Percentiles rank a stretch among this genome's conserved stretches.
Evolutionary conservation across 2,797 vertebrate genomes (phyloP).

Genomic region (Amblyraja radiata): DNA sequence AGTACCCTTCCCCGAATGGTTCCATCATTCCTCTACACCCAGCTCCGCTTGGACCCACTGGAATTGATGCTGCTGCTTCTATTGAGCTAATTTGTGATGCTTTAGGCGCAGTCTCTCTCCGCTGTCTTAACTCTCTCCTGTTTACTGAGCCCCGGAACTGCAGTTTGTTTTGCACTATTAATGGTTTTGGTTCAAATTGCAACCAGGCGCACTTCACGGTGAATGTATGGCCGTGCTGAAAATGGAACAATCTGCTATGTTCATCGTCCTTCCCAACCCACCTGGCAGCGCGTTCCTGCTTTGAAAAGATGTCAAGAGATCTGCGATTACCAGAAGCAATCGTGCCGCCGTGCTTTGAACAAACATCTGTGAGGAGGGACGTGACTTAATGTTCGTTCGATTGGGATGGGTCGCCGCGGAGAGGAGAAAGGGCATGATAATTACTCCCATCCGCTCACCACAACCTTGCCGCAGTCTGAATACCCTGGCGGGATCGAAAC

Average conservation of each 20-base stretch:
- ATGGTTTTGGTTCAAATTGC: background rate
- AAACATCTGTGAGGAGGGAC: background rate
- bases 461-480: background rate
- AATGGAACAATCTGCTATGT: background rate
- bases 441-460: background rate
- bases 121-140: background rate
- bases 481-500: too few relatives aligned
- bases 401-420: background rate
- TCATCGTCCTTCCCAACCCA: background rate
- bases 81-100: background rate
- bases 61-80: background rate
- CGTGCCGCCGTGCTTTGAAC: background rate
- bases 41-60: background rate
- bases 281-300: background rate
- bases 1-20: background rate
- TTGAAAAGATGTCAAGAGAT: background rate
- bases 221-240: background rate
- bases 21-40: background rate
- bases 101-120: background rate
- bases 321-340: background rate
- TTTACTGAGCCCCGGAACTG: background rate
- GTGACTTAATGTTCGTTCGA: background rate
- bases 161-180: slow-evolving; percentile 4
- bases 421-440: background rate
- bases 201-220: background rate